phyloP scores from a whole-genome alignment of 1,140 invertebrate genomes.

The Eciton burchellii region DNA sequence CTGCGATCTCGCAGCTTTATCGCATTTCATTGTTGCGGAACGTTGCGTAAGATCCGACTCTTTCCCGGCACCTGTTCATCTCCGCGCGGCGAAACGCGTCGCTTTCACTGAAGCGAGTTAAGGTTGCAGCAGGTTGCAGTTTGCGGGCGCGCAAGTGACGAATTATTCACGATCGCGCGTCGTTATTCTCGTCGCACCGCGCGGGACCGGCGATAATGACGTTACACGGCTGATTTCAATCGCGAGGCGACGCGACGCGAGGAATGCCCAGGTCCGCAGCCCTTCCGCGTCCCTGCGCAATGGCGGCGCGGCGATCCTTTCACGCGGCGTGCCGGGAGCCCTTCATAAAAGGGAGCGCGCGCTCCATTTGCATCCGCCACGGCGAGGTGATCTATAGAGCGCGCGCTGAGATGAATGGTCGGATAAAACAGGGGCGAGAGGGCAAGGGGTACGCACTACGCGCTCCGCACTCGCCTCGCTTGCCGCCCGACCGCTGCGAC shows the following conservation, averaged over 20 bases:
- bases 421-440: conserved; percentile 43
- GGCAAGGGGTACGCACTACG: too few relatives aligned
- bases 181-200: too few relatives aligned
- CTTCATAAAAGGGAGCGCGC: conserved; percentile 38
- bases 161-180: too few relatives aligned
- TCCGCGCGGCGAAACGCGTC: neutral
- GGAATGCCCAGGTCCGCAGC: conserved; percentile 30
- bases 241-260: conserved; percentile 46
- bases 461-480: neutral
- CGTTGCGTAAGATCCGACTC: too few relatives aligned
- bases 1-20: neutral
- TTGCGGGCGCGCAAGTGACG: too few relatives aligned
- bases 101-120: conserved; percentile 16
- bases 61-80: too few relatives aligned
- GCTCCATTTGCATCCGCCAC: conserved; percentile 43
- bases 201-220: conserved; percentile 35
- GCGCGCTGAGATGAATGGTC: conserved; percentile 52
- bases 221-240: conserved; percentile 65
- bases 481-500: conserved; percentile 17
- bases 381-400: conserved; percentile 30
- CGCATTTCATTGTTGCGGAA: neutral
- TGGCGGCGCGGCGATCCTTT: conserved; percentile 32
- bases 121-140: too few relatives aligned
- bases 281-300: conserved; percentile 38
- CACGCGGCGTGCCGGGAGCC: conserved; percentile 40